Evolutionary conservation across 2,888 invertebrate genomes (phyloP).

Genomic region (Xanthia icteritia): DNA sequence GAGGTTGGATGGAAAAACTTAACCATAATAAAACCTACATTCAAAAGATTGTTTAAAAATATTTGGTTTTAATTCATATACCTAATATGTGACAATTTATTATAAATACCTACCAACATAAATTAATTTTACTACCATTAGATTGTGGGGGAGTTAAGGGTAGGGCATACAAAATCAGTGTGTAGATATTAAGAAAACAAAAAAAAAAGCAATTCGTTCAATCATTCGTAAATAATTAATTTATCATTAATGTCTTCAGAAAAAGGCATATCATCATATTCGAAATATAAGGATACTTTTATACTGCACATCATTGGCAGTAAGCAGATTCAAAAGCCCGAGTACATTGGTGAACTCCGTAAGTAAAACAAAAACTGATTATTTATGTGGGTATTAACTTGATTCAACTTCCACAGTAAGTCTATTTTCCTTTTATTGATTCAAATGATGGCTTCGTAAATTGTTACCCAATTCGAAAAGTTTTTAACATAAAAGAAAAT

Average conservation of each 20-base stretch:
- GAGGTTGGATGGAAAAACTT: background rate
- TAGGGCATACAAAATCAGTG: too few relatives aligned
- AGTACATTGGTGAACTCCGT: slow-evolving; percentile 69
- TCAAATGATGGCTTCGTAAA: background rate
- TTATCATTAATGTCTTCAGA: slow-evolving; percentile 4
- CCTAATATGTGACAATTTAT: too few relatives aligned
- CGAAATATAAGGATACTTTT: slow-evolving; percentile 50
- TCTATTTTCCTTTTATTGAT: background rate
- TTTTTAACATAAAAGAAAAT: too few relatives aligned
- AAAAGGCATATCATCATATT: background rate
- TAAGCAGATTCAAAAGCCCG: slow-evolving; percentile 61
- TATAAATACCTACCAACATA: too few relatives aligned
- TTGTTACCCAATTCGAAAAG: too few relatives aligned
- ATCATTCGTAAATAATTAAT: background rate
- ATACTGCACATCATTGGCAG: slow-evolving; percentile 66
- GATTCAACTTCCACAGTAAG: background rate
- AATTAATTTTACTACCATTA: background rate
- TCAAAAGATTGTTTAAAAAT: too few relatives aligned
- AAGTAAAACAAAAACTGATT: slow-evolving; percentile 44
- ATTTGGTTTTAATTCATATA: too few relatives aligned
- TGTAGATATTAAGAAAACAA: too few relatives aligned
- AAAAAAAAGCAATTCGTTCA: too few relatives aligned
- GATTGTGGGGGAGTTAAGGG: background rate
- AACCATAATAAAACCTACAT: too few relatives aligned
- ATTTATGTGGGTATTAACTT: background rate